Evolutionary conservation across 1,140 invertebrate genomes (phyloP).

Genomic region (Meloidogyne exigua): DNA sequence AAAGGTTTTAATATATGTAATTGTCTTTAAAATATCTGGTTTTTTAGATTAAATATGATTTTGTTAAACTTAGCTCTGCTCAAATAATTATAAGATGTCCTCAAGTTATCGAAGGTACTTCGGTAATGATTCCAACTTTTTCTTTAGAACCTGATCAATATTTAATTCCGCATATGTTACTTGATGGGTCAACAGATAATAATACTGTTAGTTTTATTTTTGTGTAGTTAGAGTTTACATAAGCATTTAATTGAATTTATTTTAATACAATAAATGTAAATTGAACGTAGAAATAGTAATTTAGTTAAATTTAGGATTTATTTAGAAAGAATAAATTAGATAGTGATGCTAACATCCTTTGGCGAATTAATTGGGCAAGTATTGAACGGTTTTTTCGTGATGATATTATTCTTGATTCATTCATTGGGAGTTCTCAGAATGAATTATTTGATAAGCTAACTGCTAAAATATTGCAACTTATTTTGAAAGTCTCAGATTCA

Average conservation of each 20-base stretch:
- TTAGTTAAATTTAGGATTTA: neutral
- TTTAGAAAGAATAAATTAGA: constrained; percentile 13
- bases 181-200: constrained; percentile 19
- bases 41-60: constrained; percentile 37
- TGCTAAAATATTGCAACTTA: constrained; percentile 26
- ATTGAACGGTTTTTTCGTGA: constrained; percentile 47
- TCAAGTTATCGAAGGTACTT: constrained; percentile 4
- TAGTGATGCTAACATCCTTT: constrained; percentile 33
- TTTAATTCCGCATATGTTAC: constrained; percentile 34
- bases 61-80: constrained; percentile 22
- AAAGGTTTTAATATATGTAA: constrained; percentile 28
- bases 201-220: neutral
- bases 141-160: constrained; percentile 28
- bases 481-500: constrained; percentile 36
- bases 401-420: constrained; percentile 36
- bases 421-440: constrained; percentile 16
- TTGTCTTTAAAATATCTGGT: neutral
- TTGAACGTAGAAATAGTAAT: too few relatives aligned
- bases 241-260: too few relatives aligned
- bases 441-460: constrained; percentile 27
- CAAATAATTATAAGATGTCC: constrained; percentile 39
- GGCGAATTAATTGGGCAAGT: constrained; percentile 39
- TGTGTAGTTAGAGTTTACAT: too few relatives aligned
- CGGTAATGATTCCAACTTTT: constrained; percentile 22
- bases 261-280: too few relatives aligned